These are phyloP conservation scores for Molossus molossus DNA, from an alignment of 2,797 vertebrate species.

Conservation along the genomic window DNA sequence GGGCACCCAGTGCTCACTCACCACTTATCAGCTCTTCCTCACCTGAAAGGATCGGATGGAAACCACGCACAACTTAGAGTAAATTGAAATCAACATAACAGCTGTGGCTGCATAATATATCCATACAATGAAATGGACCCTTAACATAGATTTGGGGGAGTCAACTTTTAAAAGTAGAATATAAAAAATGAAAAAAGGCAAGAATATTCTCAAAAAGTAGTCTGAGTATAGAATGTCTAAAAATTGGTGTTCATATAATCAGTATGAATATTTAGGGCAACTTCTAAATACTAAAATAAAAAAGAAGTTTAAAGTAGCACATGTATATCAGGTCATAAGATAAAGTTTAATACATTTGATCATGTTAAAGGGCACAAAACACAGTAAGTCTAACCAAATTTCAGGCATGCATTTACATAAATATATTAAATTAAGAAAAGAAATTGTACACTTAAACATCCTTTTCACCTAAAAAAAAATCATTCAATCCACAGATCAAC, in stretches of 20 bases:
- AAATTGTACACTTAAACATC: conserved; percentile 92
- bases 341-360: conserved; percentile 92
- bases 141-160: conserved; percentile 74
- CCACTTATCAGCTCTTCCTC: not conserved
- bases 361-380: conserved; percentile 91
- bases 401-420: conserved; percentile 92
- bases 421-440: conserved; percentile 92
- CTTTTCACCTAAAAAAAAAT: conserved; percentile 90
- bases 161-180: conserved; percentile 72
- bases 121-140: not conserved
- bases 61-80: not conserved
- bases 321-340: conserved; percentile 86
- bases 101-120: not conserved
- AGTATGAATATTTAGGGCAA: conserved; percentile 76
- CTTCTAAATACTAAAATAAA: conserved; percentile 73
- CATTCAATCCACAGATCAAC: conserved; percentile 92
- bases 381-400: conserved; percentile 89
- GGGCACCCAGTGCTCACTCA: not conserved
- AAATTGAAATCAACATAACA: not conserved
- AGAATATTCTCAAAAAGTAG: conserved; percentile 54
- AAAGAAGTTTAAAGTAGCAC: conserved; percentile 84
- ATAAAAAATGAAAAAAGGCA: conserved; percentile 46
- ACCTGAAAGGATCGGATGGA: not conserved
- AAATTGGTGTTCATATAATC: conserved; percentile 76
- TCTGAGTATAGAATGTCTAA: conserved; percentile 69